Conservation (phyloP, 2,113 vertebrate genomes). For the Cavia porcellus region DNA sequence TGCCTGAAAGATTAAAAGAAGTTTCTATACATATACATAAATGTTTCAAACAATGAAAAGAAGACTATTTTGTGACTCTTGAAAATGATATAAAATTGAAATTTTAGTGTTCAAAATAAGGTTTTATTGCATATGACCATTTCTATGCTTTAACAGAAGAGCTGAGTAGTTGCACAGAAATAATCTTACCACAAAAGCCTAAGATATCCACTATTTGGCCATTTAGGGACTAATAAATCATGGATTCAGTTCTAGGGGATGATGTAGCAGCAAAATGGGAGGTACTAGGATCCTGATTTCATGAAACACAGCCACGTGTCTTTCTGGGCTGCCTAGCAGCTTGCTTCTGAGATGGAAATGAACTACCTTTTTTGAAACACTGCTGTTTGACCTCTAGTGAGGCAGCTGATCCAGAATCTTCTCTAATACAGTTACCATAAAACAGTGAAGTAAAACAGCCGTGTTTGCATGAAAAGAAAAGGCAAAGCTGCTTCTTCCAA, state of each 20-base stretch:
- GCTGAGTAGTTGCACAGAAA: background rate
- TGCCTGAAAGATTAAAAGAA: background rate
- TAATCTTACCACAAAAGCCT: background rate
- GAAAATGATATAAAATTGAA: conserved; percentile 42
- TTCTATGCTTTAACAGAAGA: background rate
- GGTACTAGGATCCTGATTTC: background rate
- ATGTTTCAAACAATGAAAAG: conserved; percentile 8
- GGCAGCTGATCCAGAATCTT: background rate
- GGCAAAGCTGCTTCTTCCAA: background rate
- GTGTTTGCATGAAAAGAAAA: conserved; percentile 30
- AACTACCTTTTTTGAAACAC: background rate
- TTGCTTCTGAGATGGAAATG: conserved; percentile 18
- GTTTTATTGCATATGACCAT: background rate
- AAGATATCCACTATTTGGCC: conserved; percentile 7
- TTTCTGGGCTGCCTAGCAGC: background rate
- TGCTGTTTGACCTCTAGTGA: background rate
- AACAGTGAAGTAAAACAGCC: background rate
- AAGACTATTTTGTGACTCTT: conserved; percentile 6
- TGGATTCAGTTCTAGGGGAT: background rate
- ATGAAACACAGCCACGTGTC: background rate
- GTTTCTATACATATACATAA: conserved; percentile 29
- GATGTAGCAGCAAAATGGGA: background rate
- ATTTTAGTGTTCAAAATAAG: conserved; percentile 29
- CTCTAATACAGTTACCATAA: background rate
- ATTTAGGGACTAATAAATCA: background rate